Conservation (phyloP, 1,140 invertebrate species). For the Philotrypesis tridentata region DNA sequence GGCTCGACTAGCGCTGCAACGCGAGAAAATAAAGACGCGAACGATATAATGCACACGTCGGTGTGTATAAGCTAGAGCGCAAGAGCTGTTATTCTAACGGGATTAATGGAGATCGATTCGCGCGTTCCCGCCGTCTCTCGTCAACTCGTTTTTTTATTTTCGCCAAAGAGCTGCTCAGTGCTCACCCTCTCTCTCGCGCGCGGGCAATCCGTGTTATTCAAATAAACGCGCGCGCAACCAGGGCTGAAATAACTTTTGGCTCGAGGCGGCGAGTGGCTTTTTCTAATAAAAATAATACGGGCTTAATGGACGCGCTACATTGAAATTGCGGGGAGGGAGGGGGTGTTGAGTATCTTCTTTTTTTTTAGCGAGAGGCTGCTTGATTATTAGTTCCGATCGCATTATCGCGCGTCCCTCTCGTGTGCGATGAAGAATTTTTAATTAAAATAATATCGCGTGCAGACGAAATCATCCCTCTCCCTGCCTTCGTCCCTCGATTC, state of each 20-base stretch:
- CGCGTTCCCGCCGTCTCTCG: not conserved
- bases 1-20: not conserved
- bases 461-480: too few species aligned
- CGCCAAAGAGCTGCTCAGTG: not conserved
- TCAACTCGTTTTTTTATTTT: not conserved
- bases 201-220: not conserved
- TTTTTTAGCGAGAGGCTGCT: not conserved
- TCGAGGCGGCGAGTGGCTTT: not conserved
- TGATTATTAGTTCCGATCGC: not conserved
- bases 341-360: not conserved
- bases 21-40: too few species aligned
- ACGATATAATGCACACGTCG: too few species aligned
- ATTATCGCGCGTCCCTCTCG: not conserved
- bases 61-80: too few species aligned
- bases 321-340: not conserved
- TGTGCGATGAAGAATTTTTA: too few species aligned
- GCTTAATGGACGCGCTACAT: not conserved
- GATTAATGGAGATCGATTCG: conserved; percentile 30
- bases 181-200: too few species aligned
- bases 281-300: conserved; percentile 3
- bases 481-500: too few species aligned
- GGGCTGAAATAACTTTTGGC: not conserved
- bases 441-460: too few species aligned
- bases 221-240: conserved; percentile 6
- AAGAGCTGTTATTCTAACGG: not conserved